phyloP scores from a whole-genome alignment of 2,797 vertebrate species.

The Karalla daura region DNA sequence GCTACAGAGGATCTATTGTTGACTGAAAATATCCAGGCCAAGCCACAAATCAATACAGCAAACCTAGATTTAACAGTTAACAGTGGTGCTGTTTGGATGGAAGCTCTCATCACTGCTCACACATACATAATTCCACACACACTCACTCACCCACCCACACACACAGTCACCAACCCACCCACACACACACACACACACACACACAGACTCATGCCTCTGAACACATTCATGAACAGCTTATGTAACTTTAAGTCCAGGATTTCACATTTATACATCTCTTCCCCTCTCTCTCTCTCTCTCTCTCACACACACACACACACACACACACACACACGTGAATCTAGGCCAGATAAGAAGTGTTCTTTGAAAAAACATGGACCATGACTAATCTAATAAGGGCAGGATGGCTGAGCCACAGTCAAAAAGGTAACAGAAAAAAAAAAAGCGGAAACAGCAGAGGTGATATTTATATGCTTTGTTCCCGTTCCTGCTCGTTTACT shows the following conservation, averaged over 20 bases:
- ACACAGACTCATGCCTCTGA: conserved; percentile 28
- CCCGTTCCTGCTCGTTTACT: conserved; percentile 21
- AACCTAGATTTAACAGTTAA: conserved; percentile 48
- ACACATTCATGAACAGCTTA: conserved; percentile 62
- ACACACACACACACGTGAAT: no score
- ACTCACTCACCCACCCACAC: conserved; percentile 23
- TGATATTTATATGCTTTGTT: conserved; percentile 6
- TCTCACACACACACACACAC: conserved; percentile 11
- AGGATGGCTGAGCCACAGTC: conserved; percentile 33
- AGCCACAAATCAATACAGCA: conserved; percentile 57
- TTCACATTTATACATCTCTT: conserved; percentile 49
- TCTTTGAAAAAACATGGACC: conserved; percentile 50
- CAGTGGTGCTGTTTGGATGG: conserved; percentile 30
- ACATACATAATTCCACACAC: conserved; percentile 19
- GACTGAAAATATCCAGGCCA: conserved; percentile 43
- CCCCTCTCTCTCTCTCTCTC: no score
- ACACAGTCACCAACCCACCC: no score
- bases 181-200: conserved; percentile 20
- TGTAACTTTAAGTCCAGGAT: conserved; percentile 60
- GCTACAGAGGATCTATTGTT: conserved; percentile 49
- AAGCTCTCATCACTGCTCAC: conserved; percentile 28
- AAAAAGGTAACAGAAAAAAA: conserved; percentile 26
- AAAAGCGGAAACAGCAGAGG: neutral
- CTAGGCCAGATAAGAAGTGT: conserved; percentile 56
- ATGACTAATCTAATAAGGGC: conserved; percentile 61